Evolutionary conservation across 2,888 invertebrate genomes (phyloP), one percentile per base, ranked within the genome.

Genomic region (Acanthosepion lycidas): DNA sequence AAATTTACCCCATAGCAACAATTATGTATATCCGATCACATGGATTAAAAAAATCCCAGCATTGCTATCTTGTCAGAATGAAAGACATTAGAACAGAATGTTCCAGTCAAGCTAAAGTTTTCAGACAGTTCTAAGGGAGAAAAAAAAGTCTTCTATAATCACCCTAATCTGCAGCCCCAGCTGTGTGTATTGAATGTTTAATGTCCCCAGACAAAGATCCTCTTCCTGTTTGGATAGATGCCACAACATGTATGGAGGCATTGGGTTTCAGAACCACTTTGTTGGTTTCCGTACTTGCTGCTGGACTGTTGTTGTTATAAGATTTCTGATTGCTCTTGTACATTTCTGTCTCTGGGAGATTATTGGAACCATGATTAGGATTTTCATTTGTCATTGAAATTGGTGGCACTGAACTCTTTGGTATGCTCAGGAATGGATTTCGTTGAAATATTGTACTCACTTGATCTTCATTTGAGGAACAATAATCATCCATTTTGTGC

Each of bases 401-500:
- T 33, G 78, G 78, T 15, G 78, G 78, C 20, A 53, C 49, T 18
- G 93, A 49, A 53, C 53, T 93, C 49, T 53, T 49, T 51, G 93
- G 53, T 49, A 28, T 12, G 49, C 28, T 93, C 93, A 93, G 53
- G n/a, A 93, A 93, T 53, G 51, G 93, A 93, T 93, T 93, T 12
- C 93, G 49, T 5, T 51, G 93, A 53, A 49, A 93, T 53, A 93
- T 53, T n/a, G 33, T 51, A 28, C 51, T 49, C n/a, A 53, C 15
- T 53, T 53, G 49, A n/a, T 96, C 96, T 59, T 94, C 95, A 28
- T 95, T 95, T 64, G 95, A 92, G 42, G 95, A 55, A 18, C 94
- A 94, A 3, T 95, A 94, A 48, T 95, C 95, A 26, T 95, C 96
- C 20, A 95, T 95, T 78, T 96, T 96, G 53, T 96, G 96, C 55